Percentiles rank a stretch among this genome's conserved stretches.
phyloP scores from a whole-genome alignment of 2,113 vertebrate genomes.

The Atlantisia rogersi region DNA sequence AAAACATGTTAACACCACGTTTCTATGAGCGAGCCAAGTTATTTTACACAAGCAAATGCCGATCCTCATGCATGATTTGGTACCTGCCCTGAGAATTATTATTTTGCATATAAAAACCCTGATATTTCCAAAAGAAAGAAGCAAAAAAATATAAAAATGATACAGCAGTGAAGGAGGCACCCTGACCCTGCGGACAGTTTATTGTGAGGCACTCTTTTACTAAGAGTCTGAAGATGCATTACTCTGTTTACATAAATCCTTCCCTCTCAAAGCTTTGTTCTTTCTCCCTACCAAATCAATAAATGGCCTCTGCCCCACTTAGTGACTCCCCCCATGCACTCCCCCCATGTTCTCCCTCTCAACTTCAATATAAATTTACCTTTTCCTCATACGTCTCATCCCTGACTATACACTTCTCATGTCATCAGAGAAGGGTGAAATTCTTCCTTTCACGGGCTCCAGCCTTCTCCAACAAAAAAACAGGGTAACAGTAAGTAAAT shows the following conservation, averaged over 20 bases:
- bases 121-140: not conserved
- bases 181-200: not conserved
- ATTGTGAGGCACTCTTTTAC: not conserved
- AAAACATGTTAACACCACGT: not conserved
- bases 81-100: not conserved
- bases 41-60: not conserved
- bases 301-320: not conserved
- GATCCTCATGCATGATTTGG: not conserved
- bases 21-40: not conserved
- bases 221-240: not conserved
- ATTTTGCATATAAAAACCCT: not conserved
- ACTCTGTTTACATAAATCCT: not conserved
- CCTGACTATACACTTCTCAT: not conserved
- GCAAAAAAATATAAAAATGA: not conserved
- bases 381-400: not conserved
- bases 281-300: constrained; percentile 13
- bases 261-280: constrained; percentile 1
- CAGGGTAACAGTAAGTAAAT: not conserved
- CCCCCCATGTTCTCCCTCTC: not conserved
- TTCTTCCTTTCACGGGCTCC: not conserved
- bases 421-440: not conserved
- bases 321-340: not conserved
- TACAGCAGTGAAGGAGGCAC: not conserved
- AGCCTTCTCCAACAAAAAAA: not conserved
- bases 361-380: not conserved